phyloP scores from a whole-genome alignment of 2,797 vertebrate genomes.

The Hydrophis major region DNA sequence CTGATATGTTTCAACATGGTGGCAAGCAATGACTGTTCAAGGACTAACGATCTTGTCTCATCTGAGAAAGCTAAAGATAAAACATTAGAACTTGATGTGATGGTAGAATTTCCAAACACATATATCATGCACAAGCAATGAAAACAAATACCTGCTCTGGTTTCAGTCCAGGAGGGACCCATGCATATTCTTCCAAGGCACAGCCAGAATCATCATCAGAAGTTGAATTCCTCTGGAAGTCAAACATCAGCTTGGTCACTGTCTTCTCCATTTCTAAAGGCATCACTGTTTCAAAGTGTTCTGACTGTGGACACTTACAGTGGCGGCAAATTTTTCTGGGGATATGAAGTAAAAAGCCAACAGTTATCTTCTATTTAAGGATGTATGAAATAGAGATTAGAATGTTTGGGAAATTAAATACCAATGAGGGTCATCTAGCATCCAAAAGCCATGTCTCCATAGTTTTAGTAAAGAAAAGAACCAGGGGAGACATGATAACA shows the following conservation, averaged over 20 bases:
- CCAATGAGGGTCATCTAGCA: not conserved
- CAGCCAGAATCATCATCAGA: constrained; percentile 98
- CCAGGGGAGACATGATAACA: no score
- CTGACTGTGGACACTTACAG: constrained; percentile 96
- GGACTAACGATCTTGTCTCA: not conserved
- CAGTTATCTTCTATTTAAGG: not conserved
- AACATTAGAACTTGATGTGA: not conserved
- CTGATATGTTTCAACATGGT: not conserved
- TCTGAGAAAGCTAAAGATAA: not conserved
- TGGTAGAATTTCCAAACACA: not conserved
- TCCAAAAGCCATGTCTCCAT: not conserved
- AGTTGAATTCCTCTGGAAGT: constrained; percentile 98
- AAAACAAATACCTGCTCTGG: constrained; percentile 87
- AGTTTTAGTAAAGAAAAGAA: not conserved
- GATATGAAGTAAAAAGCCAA: not conserved
- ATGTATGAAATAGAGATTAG: not conserved
- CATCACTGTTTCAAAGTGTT: constrained; percentile 93
- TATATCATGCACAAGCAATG: not conserved
- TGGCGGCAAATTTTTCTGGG: constrained; percentile 97
- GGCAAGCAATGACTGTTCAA: not conserved
- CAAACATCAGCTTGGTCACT: constrained; percentile 97
- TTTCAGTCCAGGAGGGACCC: constrained; percentile 96
- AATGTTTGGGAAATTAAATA: not conserved
- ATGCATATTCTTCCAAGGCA: constrained; percentile 96
- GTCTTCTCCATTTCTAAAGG: constrained; percentile 99